These are phyloP conservation scores for Tragelaphus strepsiceros DNA, from an alignment of 2,113 vertebrate genomes.

Conservation along the genomic window DNA sequence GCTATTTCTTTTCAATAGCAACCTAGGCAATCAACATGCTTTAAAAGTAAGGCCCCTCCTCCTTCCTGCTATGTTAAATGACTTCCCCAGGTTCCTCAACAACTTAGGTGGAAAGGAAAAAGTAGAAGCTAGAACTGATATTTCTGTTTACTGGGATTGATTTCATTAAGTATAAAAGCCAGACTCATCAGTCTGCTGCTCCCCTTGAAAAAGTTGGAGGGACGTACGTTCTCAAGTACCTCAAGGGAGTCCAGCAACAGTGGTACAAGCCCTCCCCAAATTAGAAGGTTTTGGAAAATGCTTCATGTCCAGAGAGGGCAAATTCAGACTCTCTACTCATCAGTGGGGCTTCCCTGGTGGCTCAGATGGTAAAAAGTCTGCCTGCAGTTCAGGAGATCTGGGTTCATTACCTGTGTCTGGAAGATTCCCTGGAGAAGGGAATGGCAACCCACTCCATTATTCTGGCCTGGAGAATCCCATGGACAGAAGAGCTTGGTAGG, in stretches of 20 bases:
- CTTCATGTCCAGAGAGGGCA: background rate
- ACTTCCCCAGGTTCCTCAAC: background rate
- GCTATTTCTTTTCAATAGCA: background rate
- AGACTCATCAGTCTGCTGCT: background rate
- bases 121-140: background rate
- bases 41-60: background rate
- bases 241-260: background rate
- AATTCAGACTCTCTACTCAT: background rate
- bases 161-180: background rate
- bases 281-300: background rate
- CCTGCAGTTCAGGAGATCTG: background rate
- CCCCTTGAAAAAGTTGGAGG: background rate
- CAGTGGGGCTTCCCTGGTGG: background rate
- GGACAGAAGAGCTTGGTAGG: background rate
- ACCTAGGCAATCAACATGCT: background rate
- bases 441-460: background rate
- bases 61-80: background rate
- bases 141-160: background rate
- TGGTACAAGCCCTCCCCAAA: background rate
- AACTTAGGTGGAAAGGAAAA: background rate
- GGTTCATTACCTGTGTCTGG: background rate
- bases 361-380: background rate
- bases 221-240: background rate
- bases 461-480: background rate
- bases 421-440: background rate